Percentiles rank a stretch among this genome's conserved stretches.
Evolutionary conservation across 2,888 invertebrate genomes (phyloP).

Genomic region (Epirrita christyi): DNA sequence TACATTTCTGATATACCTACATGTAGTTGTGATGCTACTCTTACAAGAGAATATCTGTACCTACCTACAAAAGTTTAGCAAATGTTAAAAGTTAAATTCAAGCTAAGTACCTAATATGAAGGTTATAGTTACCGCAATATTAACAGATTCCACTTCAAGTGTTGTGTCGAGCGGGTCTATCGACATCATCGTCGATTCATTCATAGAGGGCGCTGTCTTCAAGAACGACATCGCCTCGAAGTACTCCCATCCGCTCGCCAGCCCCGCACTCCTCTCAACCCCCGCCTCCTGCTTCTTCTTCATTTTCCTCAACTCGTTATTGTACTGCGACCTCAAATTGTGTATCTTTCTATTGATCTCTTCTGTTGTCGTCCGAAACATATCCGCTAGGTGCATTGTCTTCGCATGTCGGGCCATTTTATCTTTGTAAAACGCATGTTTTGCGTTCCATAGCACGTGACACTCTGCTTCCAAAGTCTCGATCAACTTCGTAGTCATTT

Average conservation of each 20-base stretch:
- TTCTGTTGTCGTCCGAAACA: slow-evolving; percentile 67
- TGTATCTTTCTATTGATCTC: slow-evolving; percentile 75
- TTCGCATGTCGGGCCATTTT: slow-evolving; percentile 57
- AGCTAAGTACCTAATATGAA: not conserved
- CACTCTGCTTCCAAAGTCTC: slow-evolving; percentile 67
- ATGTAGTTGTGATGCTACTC: too few relatives aligned
- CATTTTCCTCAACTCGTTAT: slow-evolving; percentile 74
- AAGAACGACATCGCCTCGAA: slow-evolving; percentile 73
- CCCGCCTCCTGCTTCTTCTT: slow-evolving; percentile 55
- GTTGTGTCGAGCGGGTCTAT: slow-evolving; percentile 58
- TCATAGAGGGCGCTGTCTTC: slow-evolving; percentile 49
- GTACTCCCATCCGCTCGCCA: slow-evolving; percentile 72
- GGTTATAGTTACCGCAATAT: slow-evolving; percentile 61
- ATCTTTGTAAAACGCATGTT: slow-evolving; percentile 63
- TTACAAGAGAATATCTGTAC: too few relatives aligned
- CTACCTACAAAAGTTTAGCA: too few relatives aligned
- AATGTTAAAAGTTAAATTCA: not conserved
- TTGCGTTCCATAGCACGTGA: slow-evolving; percentile 70
- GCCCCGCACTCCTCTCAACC: slow-evolving; percentile 42
- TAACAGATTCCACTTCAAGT: slow-evolving; percentile 57
- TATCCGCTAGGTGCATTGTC: slow-evolving; percentile 64
- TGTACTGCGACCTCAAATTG: slow-evolving; percentile 74
- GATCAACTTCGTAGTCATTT: slow-evolving; percentile 68
- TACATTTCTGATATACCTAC: too few relatives aligned
- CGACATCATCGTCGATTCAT: slow-evolving; percentile 32